Percentiles rank a stretch among this genome's conserved stretches.
These are phyloP conservation scores for Haliclona indistincta DNA, from an alignment of 37 sponge, comb jelly and placozoan species.

Conservation along the genomic window DNA sequence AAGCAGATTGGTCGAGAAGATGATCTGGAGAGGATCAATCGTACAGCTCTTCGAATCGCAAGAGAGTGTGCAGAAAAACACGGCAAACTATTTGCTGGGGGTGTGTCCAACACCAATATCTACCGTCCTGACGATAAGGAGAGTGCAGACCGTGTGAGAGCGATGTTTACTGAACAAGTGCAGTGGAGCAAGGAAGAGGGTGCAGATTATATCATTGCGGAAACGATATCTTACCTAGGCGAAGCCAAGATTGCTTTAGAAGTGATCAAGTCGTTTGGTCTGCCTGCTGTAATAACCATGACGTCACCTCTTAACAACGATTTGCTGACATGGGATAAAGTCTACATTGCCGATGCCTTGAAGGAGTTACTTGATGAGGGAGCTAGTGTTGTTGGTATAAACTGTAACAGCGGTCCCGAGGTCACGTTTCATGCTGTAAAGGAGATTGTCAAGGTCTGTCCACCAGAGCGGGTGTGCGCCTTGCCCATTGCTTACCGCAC, in stretches of 20 bases:
- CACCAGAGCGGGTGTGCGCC: constrained; percentile 48
- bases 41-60: constrained; percentile 49
- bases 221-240: constrained; percentile 23
- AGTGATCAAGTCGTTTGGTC: constrained; percentile 45
- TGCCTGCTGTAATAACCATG: constrained; percentile 42
- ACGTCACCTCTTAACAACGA: not conserved
- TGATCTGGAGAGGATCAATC: constrained; percentile 57
- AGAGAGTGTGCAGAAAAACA: constrained; percentile 53
- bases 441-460: constrained; percentile 41
- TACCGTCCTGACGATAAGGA: constrained; percentile 20
- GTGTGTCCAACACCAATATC: constrained; percentile 40
- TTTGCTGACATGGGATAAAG: constrained; percentile 13
- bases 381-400: constrained; percentile 44
- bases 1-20: constrained; percentile 44
- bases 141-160: constrained; percentile 14
- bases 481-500: constrained; percentile 67
- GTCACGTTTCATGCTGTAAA: constrained; percentile 52
- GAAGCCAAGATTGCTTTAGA: constrained; percentile 61
- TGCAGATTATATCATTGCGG: constrained; percentile 60
- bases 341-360: constrained; percentile 43
- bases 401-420: constrained; percentile 50
- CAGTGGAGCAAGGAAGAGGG: constrained; percentile 67
- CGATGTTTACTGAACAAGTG: constrained; percentile 56
- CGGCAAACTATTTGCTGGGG: constrained; percentile 54
- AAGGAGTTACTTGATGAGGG: constrained; percentile 40